phyloP scores from a whole-genome alignment of 1,140 invertebrate genomes.

The Telenomus remus region DNA sequence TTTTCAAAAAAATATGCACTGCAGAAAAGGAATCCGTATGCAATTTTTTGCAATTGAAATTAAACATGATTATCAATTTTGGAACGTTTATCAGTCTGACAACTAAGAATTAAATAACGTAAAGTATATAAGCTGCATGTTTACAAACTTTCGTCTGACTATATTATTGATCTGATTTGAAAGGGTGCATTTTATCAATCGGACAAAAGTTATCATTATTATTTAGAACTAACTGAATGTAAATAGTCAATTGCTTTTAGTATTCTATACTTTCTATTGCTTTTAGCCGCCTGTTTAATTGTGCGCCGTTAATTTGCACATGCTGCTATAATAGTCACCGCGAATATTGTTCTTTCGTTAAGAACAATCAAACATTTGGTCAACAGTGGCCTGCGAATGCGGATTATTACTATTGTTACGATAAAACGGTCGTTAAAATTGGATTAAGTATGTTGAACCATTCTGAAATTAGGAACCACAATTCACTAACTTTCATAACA shows the following conservation, averaged over 20 bases:
- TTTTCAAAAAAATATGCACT: background rate
- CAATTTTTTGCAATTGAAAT: conserved; percentile 5
- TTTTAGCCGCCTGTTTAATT: conserved; percentile 51
- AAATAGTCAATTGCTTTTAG: conserved; percentile 51
- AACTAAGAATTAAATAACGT: background rate
- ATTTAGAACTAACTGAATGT: conserved; percentile 44
- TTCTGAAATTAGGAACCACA: no score
- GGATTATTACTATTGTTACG: conserved; percentile 11
- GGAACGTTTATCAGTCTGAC: conserved; percentile 17
- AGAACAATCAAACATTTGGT: conserved; percentile 32
- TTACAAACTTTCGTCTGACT: conserved; percentile 8
- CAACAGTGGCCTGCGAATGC: conserved; percentile 10
- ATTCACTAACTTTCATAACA: no score
- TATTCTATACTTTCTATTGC: conserved; percentile 39
- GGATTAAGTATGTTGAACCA: background rate
- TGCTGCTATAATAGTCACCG: conserved; percentile 37
- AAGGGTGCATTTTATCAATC: background rate
- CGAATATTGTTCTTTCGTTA: conserved; percentile 19
- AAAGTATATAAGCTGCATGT: conserved; percentile 18
- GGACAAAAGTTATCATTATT: conserved; percentile 21
- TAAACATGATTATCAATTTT: conserved; percentile 2
- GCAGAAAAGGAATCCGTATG: no score
- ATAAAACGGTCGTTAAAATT: conserved; percentile 6
- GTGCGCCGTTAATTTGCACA: conserved; percentile 45
- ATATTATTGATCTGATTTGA: conserved; percentile 2